These are phyloP conservation scores for Pelobates fuscus DNA, from an alignment of 2,113 vertebrate species.

Conservation along the genomic window DNA sequence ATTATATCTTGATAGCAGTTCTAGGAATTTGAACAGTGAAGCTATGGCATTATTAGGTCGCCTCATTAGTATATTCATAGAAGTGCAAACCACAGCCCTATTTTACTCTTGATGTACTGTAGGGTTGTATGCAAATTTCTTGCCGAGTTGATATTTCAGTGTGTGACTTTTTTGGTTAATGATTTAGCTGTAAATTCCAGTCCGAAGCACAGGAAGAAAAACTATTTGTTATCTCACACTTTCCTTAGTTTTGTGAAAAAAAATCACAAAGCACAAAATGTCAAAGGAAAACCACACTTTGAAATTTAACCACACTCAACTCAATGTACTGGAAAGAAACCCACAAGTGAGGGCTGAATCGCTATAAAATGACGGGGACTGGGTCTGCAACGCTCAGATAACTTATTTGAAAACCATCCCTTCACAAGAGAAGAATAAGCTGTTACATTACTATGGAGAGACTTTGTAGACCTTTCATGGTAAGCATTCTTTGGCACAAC, in stretches of 20 bases:
- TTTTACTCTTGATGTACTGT: not conserved
- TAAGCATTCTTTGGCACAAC: too few species aligned
- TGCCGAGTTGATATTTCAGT: not conserved
- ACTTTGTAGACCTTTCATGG: not conserved
- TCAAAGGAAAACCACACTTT: slow-evolving; percentile 17
- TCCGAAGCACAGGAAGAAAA: slow-evolving; percentile 1
- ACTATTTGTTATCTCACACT: not conserved
- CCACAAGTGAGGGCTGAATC: not conserved
- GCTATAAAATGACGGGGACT: slow-evolving; percentile 1
- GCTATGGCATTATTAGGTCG: not conserved
- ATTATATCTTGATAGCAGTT: too few species aligned
- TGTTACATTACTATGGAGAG: not conserved
- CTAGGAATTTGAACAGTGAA: too few species aligned
- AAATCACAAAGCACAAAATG: too few species aligned
- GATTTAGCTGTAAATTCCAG: not conserved
- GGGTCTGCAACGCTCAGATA: not conserved
- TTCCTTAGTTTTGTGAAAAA: slow-evolving; percentile 18
- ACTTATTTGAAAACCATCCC: not conserved
- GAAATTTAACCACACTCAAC: slow-evolving; percentile 17
- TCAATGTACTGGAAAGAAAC: not conserved
- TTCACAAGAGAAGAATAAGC: not conserved
- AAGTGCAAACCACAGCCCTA: not conserved
- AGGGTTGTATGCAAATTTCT: not conserved
- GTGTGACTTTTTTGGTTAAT: not conserved
- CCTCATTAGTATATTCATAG: not conserved